These are phyloP conservation scores for Bovichtus diacanthus DNA, from an alignment of 2,797 vertebrate species.

Conservation along the genomic window DNA sequence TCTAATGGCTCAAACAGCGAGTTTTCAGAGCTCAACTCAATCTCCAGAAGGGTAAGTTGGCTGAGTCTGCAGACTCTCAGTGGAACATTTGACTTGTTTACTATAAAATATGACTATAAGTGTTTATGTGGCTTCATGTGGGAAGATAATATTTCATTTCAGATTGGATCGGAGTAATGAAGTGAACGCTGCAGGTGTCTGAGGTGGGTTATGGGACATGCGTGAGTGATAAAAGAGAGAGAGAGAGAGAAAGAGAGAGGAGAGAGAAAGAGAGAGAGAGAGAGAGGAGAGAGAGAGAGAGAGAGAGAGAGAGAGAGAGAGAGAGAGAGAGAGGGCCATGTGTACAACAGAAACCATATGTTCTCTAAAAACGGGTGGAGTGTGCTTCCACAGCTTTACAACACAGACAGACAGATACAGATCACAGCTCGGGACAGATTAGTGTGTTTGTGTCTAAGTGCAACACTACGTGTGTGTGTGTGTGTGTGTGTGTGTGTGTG, in stretches of 20 bases:
- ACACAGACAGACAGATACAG: background rate
- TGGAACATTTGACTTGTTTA: conserved; percentile 63
- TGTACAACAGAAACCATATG: conserved; percentile 45
- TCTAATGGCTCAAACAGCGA: conserved; percentile 51
- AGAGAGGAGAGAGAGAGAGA: background rate
- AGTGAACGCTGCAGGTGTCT: conserved; percentile 40
- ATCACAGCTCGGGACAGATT: too few species aligned
- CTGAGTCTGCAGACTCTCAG: conserved; percentile 12
- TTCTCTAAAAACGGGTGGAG: background rate
- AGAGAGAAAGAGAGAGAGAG: too few species aligned
- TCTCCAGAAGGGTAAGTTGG: conserved; percentile 50
- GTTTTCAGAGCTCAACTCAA: conserved; percentile 33
- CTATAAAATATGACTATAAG: conserved; percentile 38
- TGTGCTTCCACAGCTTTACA: background rate
- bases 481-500: conserved; percentile 25
- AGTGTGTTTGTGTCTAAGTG: too few species aligned
- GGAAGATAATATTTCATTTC: conserved; percentile 21
- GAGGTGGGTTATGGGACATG: background rate
- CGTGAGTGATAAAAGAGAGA: too few species aligned
- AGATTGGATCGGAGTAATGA: conserved; percentile 24
- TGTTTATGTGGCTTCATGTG: conserved; percentile 40
- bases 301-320: background rate
- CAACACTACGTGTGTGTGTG: too few species aligned
- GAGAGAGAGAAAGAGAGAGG: background rate
- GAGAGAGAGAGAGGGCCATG: background rate